Conservation (phyloP, 2,113 vertebrate species). For the Trochalopteron elliotii region DNA sequence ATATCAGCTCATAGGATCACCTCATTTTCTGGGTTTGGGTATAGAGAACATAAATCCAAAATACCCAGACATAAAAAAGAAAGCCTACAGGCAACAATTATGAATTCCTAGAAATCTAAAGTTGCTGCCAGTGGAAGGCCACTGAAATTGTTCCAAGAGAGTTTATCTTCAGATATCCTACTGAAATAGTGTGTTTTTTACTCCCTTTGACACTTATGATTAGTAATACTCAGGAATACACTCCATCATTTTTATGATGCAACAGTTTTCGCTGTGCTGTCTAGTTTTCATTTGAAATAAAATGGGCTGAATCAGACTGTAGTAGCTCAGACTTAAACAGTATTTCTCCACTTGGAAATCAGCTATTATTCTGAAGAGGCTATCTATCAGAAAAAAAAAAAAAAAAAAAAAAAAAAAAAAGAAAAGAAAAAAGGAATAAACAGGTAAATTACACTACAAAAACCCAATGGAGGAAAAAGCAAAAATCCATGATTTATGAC, state of each 20-base stretch:
- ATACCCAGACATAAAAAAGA: not conserved
- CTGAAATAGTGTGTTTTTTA: not conserved
- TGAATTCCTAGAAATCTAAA: not conserved
- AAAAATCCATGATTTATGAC: not conserved
- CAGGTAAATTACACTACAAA: not conserved
- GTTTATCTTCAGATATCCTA: not conserved
- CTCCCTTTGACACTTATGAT: not conserved
- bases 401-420: no score
- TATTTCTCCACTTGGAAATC: not conserved
- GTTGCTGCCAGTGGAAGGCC: not conserved
- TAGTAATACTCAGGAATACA: not conserved
- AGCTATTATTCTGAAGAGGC: not conserved
- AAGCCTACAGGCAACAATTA: not conserved
- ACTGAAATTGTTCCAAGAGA: not conserved
- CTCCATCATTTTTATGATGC: not conserved
- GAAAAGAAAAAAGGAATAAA: not conserved
- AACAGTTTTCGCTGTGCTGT: not conserved
- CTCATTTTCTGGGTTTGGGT: not conserved
- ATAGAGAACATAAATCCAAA: not conserved
- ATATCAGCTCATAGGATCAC: not conserved
- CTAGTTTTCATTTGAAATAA: constrained; percentile 24
- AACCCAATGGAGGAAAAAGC: not conserved
- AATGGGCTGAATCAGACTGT: not conserved
- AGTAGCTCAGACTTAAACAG: not conserved
- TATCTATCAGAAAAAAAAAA: not conserved